A percentile compares a stretch with the other conserved stretches of the same genome.
Conservation (phyloP, 2,113 vertebrate species). For the Pseudopodoces humilis region DNA sequence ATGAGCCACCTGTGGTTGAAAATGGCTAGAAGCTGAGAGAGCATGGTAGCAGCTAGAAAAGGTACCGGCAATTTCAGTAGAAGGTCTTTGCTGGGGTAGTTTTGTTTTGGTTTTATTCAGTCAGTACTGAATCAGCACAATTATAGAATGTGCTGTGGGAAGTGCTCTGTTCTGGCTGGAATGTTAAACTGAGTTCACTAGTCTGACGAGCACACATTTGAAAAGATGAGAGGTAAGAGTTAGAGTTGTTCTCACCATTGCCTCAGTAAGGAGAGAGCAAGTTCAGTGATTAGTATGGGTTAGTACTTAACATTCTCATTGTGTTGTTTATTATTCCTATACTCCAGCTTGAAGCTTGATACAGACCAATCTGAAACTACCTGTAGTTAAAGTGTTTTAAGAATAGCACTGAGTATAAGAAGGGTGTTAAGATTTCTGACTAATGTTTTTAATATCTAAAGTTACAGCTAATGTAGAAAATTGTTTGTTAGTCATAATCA, state of each 20-base stretch:
- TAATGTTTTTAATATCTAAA: not conserved
- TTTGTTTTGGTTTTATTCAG: slow-evolving; percentile 46
- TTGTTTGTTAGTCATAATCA: not conserved
- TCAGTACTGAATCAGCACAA: slow-evolving; percentile 50
- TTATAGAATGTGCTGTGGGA: slow-evolving; percentile 51
- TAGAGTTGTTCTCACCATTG: not conserved
- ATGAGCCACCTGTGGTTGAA: not conserved
- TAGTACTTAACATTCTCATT: not conserved
- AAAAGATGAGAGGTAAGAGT: not conserved
- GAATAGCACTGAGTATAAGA: not conserved
- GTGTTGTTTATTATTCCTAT: not conserved
- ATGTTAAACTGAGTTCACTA: not conserved
- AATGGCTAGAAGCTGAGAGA: not conserved
- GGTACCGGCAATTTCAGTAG: not conserved
- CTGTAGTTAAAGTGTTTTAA: not conserved
- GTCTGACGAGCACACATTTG: not conserved
- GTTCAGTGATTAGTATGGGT: not conserved
- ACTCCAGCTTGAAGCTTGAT: not conserved
- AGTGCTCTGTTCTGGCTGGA: slow-evolving; percentile 42
- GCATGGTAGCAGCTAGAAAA: slow-evolving; percentile 16
- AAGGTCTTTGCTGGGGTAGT: slow-evolving; percentile 3
- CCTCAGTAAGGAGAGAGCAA: not conserved
- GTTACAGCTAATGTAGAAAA: not conserved
- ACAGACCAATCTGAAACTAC: not conserved
- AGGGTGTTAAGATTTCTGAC: not conserved